phyloP scores from a whole-genome alignment of 2,888 invertebrate species.

The Zeuzera pyrina region DNA sequence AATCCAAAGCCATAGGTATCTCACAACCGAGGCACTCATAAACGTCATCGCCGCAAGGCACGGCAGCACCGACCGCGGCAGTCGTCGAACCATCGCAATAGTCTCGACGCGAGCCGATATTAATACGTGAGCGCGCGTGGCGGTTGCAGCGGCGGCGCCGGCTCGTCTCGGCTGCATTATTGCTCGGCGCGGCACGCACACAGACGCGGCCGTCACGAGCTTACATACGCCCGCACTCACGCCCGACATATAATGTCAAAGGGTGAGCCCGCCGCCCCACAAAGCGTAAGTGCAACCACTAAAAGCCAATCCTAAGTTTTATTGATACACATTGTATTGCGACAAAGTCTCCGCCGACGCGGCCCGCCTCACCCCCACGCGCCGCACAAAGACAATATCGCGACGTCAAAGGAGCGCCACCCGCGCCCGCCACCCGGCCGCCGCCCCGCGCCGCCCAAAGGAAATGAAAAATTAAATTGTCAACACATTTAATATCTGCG shows the following conservation, averaged over 20 bases:
- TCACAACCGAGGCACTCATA: conserved; percentile 7
- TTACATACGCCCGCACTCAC: conserved; percentile 20
- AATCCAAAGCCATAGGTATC: conserved; percentile 8
- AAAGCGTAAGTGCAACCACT: conserved; percentile 74
- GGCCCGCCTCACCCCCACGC: conserved; percentile 64
- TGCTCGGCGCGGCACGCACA: conserved; percentile 31
- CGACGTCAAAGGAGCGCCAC: conserved; percentile 69
- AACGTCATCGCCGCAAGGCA: neutral
- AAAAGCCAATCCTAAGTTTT: conserved; percentile 75
- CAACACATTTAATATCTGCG: conserved; percentile 74
- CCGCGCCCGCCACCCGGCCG: conserved; percentile 36
- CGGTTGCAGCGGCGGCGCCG: conserved; percentile 35
- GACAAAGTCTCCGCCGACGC: conserved; percentile 69
- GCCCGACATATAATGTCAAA: conserved; percentile 68
- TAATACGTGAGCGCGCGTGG: conserved; percentile 27
- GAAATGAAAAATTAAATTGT: conserved; percentile 75
- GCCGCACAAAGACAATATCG: conserved; percentile 73
- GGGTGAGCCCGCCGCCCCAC: conserved; percentile 70
- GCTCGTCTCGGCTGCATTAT: conserved; percentile 48
- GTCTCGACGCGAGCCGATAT: conserved; percentile 34
- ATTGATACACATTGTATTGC: conserved; percentile 75
- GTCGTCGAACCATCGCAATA: conserved; percentile 6
- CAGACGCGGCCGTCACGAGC: conserved; percentile 26
- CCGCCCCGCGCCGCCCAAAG: conserved; percentile 51
- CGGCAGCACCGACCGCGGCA: neutral